Base-by-base conservation (phyloP, 2,113 vertebrate genomes). In the Rhodinocichla rosea region DNA sequence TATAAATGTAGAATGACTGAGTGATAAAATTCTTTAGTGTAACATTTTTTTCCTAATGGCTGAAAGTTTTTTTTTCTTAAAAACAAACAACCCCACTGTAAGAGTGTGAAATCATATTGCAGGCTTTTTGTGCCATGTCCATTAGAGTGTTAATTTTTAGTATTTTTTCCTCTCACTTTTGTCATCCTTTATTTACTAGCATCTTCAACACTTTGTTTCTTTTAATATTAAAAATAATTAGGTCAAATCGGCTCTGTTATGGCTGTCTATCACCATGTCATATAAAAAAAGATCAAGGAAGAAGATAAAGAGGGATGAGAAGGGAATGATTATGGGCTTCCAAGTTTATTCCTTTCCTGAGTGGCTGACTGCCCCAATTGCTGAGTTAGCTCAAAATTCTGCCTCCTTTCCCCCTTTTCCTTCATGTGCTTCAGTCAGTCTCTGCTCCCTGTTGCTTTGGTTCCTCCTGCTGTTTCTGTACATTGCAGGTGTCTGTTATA, bases 1-100 rank as follows among this genome's bases (percentile, higher is more conserved):
- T 86, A 23, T 77, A 80, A 92, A 87, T 45, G 42, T 95, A 52
- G 52, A 92, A 64, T 52, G 47, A 68, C 32, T 67, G 8, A 90
- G 35, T 57, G 27, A 37, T 69, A 60, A 82, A 56, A 67, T 78
- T 71, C 30, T 71, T 74, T 88, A 73, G 35, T 55, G 26, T 53
- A 67, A 49, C 37, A 1, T 65, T 77, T 79, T 75, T 57, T 57
- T 35, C 35, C 42, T 1, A 1, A 13, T 65, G 33, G 13, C 33
- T 1, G 1, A 53, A 62, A 15, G 7, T 28, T 71, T 65, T 63
- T 88, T 59, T 68, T 81, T 55, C 9, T 69, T 65, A 55, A 83
- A 77, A 89, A 19, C 23, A 35, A 67, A 45, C 19, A 57, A n/a
- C 52, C 28, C 4, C 1, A 7, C 26, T 67, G 12, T 35, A 63